Conservation (phyloP, 1,140 invertebrate species). For the Caenorhabditis elegans region WBcel235 BX284606.5:17410001-17410500, state of each 20-base stretch:
- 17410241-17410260: neutral
- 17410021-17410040: slow-evolving; percentile 34
- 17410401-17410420: slow-evolving; percentile 6
- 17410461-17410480: slow-evolving; percentile 37
- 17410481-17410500: slow-evolving; percentile 47
- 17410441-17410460: neutral
- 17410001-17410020: no score
- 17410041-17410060: slow-evolving; percentile 50
- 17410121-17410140: slow-evolving; percentile 25
- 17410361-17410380: slow-evolving; percentile 48
- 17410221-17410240: slow-evolving; percentile 49
- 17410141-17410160: neutral
- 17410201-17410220: slow-evolving; percentile 52
- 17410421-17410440: neutral
- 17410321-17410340: slow-evolving; percentile 49
- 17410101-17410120: slow-evolving; percentile 36
- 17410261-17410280: slow-evolving; percentile 41
- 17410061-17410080: slow-evolving; percentile 1
- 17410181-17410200: slow-evolving; percentile 38
- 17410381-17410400: slow-evolving; percentile 31
- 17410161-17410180: neutral
- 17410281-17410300: slow-evolving; percentile 31
- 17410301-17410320: slow-evolving; percentile 42
- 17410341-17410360: slow-evolving; percentile 51
- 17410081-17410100: slow-evolving; percentile 42